Conservation (phyloP, 2,113 vertebrate species). For the Mungos mungo region DNA sequence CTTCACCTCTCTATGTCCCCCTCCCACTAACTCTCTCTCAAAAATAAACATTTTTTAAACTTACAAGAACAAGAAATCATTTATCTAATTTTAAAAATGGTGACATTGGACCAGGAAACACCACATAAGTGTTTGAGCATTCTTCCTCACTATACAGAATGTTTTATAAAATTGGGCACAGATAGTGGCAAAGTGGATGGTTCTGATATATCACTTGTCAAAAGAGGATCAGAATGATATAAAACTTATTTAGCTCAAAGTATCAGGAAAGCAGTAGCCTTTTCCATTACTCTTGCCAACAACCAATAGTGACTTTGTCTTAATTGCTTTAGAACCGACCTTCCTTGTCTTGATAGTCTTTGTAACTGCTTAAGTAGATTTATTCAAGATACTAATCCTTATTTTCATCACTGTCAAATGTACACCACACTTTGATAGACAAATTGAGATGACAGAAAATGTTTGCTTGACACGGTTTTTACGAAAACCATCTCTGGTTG, state of each 20-base stretch:
- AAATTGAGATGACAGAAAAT: slow-evolving; percentile 51
- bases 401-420: slow-evolving; percentile 52
- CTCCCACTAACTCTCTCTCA: too few relatives aligned
- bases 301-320: slow-evolving; percentile 41
- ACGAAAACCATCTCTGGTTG: slow-evolving; percentile 37
- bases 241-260: slow-evolving; percentile 33
- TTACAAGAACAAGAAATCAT: neutral
- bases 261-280: neutral
- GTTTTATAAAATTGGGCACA: slow-evolving; percentile 32
- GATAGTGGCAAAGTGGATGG: neutral
- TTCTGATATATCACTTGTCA: slow-evolving; percentile 36
- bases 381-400: slow-evolving; percentile 20
- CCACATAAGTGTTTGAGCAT: neutral
- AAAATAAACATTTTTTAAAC: neutral
- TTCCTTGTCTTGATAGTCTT: slow-evolving; percentile 48
- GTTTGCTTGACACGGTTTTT: slow-evolving; percentile 51
- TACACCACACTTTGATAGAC: slow-evolving; percentile 23
- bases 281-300: slow-evolving; percentile 28
- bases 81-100: slow-evolving; percentile 55
- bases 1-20: too few relatives aligned
- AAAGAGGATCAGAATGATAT: neutral
- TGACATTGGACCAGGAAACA: slow-evolving; percentile 25
- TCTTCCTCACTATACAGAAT: slow-evolving; percentile 24
- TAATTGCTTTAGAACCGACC: slow-evolving; percentile 51
- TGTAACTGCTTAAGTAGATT: slow-evolving; percentile 50